Evolutionary conservation across 1,140 invertebrate genomes (phyloP), one percentile per base, ranked within the genome.

Genomic region (Bombus sibiricus): DNA sequence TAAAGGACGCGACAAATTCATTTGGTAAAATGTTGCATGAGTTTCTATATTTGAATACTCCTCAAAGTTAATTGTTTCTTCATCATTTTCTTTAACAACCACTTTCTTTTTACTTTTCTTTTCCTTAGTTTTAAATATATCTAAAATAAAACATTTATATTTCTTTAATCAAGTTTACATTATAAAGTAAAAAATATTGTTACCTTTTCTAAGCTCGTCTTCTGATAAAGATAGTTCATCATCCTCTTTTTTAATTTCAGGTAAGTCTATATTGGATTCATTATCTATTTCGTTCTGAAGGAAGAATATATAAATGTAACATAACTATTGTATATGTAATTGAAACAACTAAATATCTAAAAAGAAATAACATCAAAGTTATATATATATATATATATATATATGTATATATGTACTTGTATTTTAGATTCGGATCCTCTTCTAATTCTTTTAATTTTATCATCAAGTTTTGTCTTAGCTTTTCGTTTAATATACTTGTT

Each of bases 1-100:
- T 6, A 99, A 94, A 28, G 98, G 98, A 80, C 98, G 94, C 0
- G 98, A 99, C 37, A 99, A 95, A 94, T 99, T 98, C 98, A 99
- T 98, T 95, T 99, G 97, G 94, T 98, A 97, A 95, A 99, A 99
- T 1, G 97, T 97, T 1, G 97, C 95, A 78, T 97, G 96, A 72
- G 97, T 96, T 92, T 98, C 97, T 91, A 97, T 97, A 15, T 96
- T 95, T 39, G 97, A 96, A 80, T 96, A 96, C 81, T 98, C 97
- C 90, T 98, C 97, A 94, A 98, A 97, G 83, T 97, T 96, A 75
- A 96, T 96, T 88, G 96, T 89, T 78, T 96, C 96, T 41, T 95
- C 94, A 57, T 96, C 93, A 32, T 95, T 94, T 78, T 96, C 93
- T 25, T 95, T 94, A 25, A 95, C 93, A 25, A 34, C 76, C 5